These are phyloP conservation scores for Phalangium opilio DNA, from an alignment of 2,888 invertebrate genomes.

Conservation along the genomic window DNA sequence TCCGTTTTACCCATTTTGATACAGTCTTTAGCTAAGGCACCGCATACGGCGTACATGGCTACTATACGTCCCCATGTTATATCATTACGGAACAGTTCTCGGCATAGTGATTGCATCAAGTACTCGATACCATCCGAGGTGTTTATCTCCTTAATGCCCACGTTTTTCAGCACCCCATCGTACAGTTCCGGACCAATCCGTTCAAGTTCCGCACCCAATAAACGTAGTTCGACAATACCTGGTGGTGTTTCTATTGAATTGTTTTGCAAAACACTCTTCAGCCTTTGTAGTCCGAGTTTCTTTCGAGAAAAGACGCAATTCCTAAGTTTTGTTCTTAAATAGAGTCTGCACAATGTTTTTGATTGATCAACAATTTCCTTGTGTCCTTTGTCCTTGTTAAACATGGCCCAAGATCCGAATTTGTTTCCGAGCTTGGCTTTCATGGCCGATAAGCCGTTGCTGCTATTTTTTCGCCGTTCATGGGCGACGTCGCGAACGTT, in stretches of 20 bases:
- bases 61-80: constrained; percentile 39
- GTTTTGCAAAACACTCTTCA: constrained; percentile 38
- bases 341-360: constrained; percentile 1
- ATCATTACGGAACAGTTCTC: constrained; percentile 45
- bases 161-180: constrained; percentile 31
- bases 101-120: constrained; percentile 26
- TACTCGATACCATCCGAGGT: neutral
- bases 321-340: constrained; percentile 29
- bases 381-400: neutral
- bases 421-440: no score
- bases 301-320: constrained; percentile 55
- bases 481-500: no score
- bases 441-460: no score
- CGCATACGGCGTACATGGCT: constrained; percentile 63
- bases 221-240: constrained; percentile 45
- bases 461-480: no score
- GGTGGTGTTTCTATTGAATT: constrained; percentile 26
- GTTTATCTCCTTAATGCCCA: neutral
- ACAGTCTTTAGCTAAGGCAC: constrained; percentile 65
- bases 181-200: constrained; percentile 54
- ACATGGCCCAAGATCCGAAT: no score
- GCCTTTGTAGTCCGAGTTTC: constrained; percentile 51
- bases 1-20: constrained; percentile 57
- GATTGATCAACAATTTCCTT: neutral
- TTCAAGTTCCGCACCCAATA: constrained; percentile 54